phyloP scores from a whole-genome alignment of 1,140 invertebrate genomes.

The Orius laevigatus region DNA sequence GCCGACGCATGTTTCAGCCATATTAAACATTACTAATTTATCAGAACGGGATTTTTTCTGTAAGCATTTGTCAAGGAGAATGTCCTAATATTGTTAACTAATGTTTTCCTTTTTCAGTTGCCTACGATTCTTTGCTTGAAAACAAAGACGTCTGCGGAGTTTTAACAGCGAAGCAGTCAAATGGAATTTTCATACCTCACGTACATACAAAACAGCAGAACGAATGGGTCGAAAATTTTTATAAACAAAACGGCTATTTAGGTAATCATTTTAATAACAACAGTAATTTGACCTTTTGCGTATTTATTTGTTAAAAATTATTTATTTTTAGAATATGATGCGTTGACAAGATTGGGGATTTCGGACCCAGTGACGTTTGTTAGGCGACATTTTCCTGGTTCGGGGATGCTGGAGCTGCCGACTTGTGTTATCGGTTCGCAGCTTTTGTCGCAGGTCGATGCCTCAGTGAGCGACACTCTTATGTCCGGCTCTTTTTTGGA shows the following conservation, averaged over 20 bases:
- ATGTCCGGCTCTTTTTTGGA: constrained; percentile 60
- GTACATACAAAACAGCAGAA: constrained; percentile 73
- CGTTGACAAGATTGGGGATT: constrained; percentile 71
- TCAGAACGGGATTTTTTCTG: constrained; percentile 72
- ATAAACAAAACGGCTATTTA: constrained; percentile 85
- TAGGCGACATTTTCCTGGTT: constrained; percentile 51
- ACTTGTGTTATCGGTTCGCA: constrained; percentile 58
- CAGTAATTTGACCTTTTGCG: not conserved
- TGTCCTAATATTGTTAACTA: not conserved
- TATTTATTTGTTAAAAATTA: not conserved
- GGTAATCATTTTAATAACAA: constrained; percentile 29
- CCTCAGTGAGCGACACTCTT: constrained; percentile 70
- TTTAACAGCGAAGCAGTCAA: constrained; percentile 57
- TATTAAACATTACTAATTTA: constrained; percentile 63
- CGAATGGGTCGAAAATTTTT: constrained; percentile 85
- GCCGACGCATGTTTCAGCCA: constrained; percentile 62
- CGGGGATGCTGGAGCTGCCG: constrained; percentile 53
- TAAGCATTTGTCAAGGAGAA: constrained; percentile 28
- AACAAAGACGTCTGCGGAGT: constrained; percentile 54
- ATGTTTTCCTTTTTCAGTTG: constrained; percentile 29
- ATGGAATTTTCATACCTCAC: constrained; percentile 72
- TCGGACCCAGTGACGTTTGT: constrained; percentile 68
- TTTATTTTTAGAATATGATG: constrained; percentile 61
- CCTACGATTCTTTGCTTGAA: constrained; percentile 46
- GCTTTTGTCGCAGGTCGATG: constrained; percentile 62